Evolutionary conservation across 1,140 invertebrate species (phyloP).

Genomic region (Drosophila quadrilineata): DNA sequence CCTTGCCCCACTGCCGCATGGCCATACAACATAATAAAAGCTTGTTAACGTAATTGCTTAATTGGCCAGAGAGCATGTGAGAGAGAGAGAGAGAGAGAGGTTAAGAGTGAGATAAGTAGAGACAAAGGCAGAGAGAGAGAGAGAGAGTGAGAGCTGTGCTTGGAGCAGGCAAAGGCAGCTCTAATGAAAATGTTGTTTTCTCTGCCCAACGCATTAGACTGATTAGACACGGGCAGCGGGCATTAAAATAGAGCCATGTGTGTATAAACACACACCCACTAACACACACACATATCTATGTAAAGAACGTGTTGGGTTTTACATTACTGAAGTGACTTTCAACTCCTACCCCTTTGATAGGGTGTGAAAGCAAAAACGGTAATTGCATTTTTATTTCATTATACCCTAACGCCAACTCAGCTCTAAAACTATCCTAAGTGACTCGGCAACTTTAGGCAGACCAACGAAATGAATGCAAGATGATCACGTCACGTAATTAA

Average conservation of each 20-base stretch:
- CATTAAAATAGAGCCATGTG: constrained; percentile 49
- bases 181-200: constrained; percentile 60
- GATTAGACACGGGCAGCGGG: constrained; percentile 49
- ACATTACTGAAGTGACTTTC: constrained; percentile 46
- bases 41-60: constrained; percentile 78
- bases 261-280: constrained; percentile 21
- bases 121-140: background rate
- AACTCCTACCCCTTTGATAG: constrained; percentile 29
- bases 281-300: constrained; percentile 1
- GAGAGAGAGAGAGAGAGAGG: background rate
- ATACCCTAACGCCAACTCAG: constrained; percentile 8
- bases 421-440: background rate
- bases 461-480: too few species aligned
- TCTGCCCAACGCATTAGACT: constrained; percentile 48
- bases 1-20: constrained; percentile 9
- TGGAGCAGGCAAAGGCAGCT: constrained; percentile 21
- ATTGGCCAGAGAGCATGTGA: constrained; percentile 45
- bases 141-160: constrained; percentile 8
- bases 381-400: constrained; percentile 54
- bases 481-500: too few species aligned
- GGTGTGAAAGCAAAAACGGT: constrained; percentile 46
- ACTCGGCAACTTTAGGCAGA: too few species aligned
- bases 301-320: constrained; percentile 32
- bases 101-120: background rate
- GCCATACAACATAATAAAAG: constrained; percentile 69